Conservation (phyloP, 53 echinoderm and acorn worm genomes). For the Echinometra lucunter region DNA sequence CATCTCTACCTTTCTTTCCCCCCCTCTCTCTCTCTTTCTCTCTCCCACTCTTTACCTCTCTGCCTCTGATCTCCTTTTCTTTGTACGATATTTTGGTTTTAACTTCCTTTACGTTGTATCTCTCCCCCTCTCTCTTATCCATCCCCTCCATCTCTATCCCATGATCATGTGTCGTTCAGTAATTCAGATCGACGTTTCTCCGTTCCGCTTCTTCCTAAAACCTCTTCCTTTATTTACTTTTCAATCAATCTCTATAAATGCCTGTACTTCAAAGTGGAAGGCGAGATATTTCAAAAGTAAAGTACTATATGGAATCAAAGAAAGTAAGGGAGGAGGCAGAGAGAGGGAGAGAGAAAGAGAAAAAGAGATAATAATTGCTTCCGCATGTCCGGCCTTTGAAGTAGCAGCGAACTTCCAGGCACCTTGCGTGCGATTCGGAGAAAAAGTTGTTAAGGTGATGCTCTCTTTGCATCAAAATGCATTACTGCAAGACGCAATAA, state of each 20-base stretch:
- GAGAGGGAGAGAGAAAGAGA: not conserved
- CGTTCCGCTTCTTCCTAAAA: not conserved
- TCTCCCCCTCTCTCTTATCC: not conserved
- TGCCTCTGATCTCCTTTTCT: no score
- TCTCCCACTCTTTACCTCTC: not conserved
- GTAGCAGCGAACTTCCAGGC: not conserved
- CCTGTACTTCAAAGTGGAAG: not conserved
- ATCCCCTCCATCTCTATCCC: not conserved
- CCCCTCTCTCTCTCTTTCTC: not conserved
- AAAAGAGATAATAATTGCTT: not conserved
- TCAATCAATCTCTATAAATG: not conserved
- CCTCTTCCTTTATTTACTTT: not conserved
- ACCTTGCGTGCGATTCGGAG: not conserved
- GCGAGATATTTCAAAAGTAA: not conserved
- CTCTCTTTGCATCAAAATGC: not conserved
- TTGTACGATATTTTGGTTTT: no score
- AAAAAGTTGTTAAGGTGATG: not conserved
- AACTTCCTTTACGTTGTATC: not conserved
- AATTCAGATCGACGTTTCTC: not conserved
- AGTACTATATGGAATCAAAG: no score
- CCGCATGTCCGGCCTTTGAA: not conserved
- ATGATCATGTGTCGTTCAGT: not conserved
- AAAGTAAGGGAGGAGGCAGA: no score
- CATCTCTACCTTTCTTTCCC: not conserved
- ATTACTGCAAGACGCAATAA: not conserved